These are phyloP conservation scores for Platycnemis pennipes DNA, from an alignment of 2,888 invertebrate species.

Conservation along the genomic window DNA sequence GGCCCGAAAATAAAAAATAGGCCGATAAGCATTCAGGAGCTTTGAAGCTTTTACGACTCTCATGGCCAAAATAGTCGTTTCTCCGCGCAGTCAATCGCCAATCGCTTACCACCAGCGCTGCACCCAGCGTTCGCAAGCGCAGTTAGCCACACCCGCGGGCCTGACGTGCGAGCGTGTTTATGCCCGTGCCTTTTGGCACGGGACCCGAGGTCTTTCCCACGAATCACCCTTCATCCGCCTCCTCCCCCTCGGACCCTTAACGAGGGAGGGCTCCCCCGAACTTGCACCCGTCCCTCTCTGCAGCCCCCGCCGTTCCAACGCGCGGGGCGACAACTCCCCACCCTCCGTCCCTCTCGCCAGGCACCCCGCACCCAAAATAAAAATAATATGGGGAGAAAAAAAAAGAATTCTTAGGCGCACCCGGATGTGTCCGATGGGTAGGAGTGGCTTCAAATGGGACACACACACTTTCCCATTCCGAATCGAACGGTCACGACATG, in stretches of 20 bases:
- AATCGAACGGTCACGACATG: conserved; percentile 37
- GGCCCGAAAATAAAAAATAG: no score
- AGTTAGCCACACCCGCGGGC: conserved; percentile 57
- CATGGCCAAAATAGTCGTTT: background rate
- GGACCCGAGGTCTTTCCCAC: background rate
- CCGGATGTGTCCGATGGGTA: conserved; percentile 50
- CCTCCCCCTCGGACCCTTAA: background rate
- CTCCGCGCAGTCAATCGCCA: background rate
- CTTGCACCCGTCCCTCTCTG: background rate
- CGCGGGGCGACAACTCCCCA: background rate
- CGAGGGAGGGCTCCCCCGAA: background rate
- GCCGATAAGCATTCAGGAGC: no score
- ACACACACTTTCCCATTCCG: conserved; percentile 29
- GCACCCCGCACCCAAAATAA: conserved; percentile 14
- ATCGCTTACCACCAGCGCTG: background rate
- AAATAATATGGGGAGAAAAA: background rate
- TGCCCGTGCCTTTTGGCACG: background rate
- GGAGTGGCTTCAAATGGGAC: conserved; percentile 54
- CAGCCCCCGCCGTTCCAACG: background rate
- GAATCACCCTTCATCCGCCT: background rate
- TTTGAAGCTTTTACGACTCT: background rate
- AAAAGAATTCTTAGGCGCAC: background rate
- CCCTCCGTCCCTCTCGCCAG: background rate
- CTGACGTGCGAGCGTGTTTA: background rate
- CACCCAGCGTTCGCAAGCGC: conserved; percentile 17